Base-by-base conservation (phyloP, 1,140 invertebrate species). In the Bombus confusus region DNA sequence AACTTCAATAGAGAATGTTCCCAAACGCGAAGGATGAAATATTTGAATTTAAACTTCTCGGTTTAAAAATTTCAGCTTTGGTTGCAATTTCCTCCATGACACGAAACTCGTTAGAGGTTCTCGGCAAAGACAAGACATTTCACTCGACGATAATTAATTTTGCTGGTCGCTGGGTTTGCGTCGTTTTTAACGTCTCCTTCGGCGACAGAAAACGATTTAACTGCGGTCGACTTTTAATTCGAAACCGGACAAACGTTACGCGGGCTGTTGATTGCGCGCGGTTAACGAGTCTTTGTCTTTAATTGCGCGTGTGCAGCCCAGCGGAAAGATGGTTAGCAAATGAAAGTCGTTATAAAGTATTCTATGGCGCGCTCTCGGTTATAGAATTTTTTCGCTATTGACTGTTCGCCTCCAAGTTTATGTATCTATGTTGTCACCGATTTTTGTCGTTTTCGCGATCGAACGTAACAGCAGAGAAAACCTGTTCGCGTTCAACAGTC, bases 261-360 rank as follows among this genome's bases (percentile, higher is more conserved):
- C 22, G 52, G 34, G 28, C 47, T 34, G 52, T 76, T 39, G 75
- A 62, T 77, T 77, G 75, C 75, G 37, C 28, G 28, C 25, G 13
- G 47, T 76, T 76, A 76, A 76, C 34, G 74, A 76, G 25, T 57
- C 34, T 57, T 76, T 77, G 52, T 62, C 57, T 77, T 62, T 39
- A 39, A 31, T 59, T 57, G 52, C 52, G 34, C 25, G 52, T 52
- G 75, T 77, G 28, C 52, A 62, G 28, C 13, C 25, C 52, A 41
- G 57, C 34, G 75, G 43, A 39, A 77, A 62, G 28, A 41, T 59
- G 28, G 34, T 31, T 22, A 41, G 37, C 25, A 37, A 62, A 39
- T 12, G 28, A 25, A 39, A 41, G 47, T 59, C 28, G 41, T 73
- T 43, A 39, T 37, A 39, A 39, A 52, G 34, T 25, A 59, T 59